Base-by-base conservation (phyloP, 2,113 vertebrate genomes). In the Pygoscelis antarcticus region DNA sequence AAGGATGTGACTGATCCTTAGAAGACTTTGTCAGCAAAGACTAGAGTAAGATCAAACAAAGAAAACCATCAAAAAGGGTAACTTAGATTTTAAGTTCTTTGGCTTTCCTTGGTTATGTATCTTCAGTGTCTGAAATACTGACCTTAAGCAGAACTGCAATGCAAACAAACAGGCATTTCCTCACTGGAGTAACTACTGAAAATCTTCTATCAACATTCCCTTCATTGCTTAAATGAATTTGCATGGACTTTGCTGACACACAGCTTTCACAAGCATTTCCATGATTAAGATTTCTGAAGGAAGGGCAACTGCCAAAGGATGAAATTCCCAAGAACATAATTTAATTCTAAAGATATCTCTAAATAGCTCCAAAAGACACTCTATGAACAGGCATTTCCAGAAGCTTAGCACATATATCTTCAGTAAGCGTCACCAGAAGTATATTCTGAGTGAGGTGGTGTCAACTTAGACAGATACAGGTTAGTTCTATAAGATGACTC, bases 401-500 rank as follows among this genome's bases (percentile, higher is more conserved):
- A 87, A 91, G 61, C 54, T 87, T 80, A 72, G 58, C 87, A 61
- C 61, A 55, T 83, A 4, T 34, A 30, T 64, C 65, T 93, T 68
- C 49, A 82, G 61, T 58, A 96, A 88, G 66, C 14, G 0, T 83
- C 85, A 90, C 51, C 58, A 91, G 61, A 87, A 79, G 42, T 34
- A 72, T 78, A 86, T 93, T 96, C 69, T 68, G 42, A 93, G 81
- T 52, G 69, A 93, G 74, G 44, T 76, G 49, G 78, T 72, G 58
- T 91, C 96, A 96, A 23, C 62, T 85, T 38, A 38, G 75, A 90
- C 57, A 94, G 61, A 95, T 40, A 60, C 7, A 57, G 2, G 6
- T 69, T 85, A 88, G 61, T 89, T 86, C 87, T 78, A 42, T 34
- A 60, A 54, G 40, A 87, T 85, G 89, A 96, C 74, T 96, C 95